Base-by-base conservation (phyloP, 2,113 vertebrate genomes). In the Rattus norvegicus region DNA sequence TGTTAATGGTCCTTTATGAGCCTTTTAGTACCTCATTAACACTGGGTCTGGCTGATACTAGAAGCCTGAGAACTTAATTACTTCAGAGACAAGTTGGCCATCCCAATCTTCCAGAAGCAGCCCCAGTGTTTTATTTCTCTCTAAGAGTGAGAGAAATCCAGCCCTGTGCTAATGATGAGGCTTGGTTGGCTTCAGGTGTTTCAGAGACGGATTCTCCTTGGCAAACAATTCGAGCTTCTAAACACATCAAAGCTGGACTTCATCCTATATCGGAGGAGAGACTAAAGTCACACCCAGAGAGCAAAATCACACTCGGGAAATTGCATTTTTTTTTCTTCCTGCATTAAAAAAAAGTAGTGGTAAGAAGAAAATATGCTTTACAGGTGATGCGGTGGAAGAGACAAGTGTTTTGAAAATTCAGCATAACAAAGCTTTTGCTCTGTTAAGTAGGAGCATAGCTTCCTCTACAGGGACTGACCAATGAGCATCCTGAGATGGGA, bases 21-120 rank as follows among this genome's bases (percentile, higher is more conserved):
- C 76, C 61, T 81, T 85, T 92, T 61, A 67, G 47, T 63, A 2
- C 16, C 93, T 97, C 81, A 43, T 97, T 92, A 88, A 76, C 2
- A 36, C 52, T 63, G 47, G 36, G 80, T 83, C 85, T 61, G 63
- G 85, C 33, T 76, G 95, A 47, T 56, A 14, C 43, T 26, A 89
- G 56, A 90, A 96, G 80, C 28, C 19, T 88, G 67, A 87, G 97
- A 94, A 88, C 92, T 63, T 73, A 86, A 92, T 92, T 91, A 97
- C 83, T 8, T 93, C 59, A 30, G 36, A 94, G 19, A 54, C 8
- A 79, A 83, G 49, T 72, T n/a, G 59, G 69, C 47, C 11, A 36
- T 61, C 14, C 24, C 14, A n/a, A 4, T 63, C 65, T 94, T 88
- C 61, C 17, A 80, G 77, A 92, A 65, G 80, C 59, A 63, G 59